Evolutionary conservation across 1,140 invertebrate genomes (phyloP).

Genomic region (Lordiphosa clarofinis): DNA sequence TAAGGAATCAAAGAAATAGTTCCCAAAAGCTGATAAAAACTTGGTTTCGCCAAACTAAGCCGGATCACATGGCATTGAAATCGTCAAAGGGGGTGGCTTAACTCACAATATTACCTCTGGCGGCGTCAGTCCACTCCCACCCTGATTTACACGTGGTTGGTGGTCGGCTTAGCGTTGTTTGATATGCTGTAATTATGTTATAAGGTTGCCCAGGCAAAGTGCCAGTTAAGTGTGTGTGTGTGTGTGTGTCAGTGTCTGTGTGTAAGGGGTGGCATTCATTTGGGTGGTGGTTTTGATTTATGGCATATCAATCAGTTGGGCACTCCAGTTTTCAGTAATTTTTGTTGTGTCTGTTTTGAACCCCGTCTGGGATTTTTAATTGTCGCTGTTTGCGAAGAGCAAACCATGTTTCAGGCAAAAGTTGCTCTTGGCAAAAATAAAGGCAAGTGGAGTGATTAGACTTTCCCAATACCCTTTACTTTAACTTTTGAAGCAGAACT

Average conservation of each 20-base stretch:
- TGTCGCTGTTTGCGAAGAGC: conserved; percentile 20
- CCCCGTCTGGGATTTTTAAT: conserved; percentile 36
- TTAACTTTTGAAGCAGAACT: too few relatives aligned
- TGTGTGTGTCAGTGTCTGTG: background rate
- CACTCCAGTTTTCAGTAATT: background rate
- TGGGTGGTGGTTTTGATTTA: conserved; percentile 32
- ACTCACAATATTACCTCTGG: too few relatives aligned
- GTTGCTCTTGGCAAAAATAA: conserved; percentile 4
- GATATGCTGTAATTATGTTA: conserved; percentile 75
- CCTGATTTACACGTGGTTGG: background rate
- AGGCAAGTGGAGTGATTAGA: too few relatives aligned
- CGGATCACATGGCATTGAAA: too few relatives aligned
- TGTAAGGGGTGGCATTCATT: conserved; percentile 13
- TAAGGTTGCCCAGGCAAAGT: conserved; percentile 61
- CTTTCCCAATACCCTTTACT: too few relatives aligned
- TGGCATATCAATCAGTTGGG: conserved; percentile 45
- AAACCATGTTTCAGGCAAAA: conserved; percentile 12
- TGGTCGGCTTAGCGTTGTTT: conserved; percentile 55
- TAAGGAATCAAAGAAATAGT: too few relatives aligned
- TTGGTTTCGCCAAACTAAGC: too few relatives aligned
- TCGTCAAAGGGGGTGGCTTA: conserved; percentile 26
- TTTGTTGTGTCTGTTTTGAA: conserved; percentile 1
- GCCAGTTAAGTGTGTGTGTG: conserved; percentile 46
- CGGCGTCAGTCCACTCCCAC: background rate
- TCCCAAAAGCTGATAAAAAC: too few relatives aligned